Conservation (phyloP, 1,140 invertebrate species). For the Chelonus insularis region DNA sequence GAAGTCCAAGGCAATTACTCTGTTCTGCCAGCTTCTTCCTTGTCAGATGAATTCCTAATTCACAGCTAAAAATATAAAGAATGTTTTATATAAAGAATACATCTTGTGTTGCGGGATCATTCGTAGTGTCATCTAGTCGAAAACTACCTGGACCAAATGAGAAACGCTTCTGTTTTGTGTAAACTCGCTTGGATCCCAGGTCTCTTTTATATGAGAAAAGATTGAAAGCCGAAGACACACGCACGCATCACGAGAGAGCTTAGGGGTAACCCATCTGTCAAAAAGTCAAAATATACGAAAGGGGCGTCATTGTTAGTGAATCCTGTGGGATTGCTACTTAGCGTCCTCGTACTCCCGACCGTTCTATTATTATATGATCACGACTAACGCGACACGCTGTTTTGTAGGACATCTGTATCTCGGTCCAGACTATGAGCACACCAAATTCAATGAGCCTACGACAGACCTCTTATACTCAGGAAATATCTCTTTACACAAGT, state of each 20-base stretch:
- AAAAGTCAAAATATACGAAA: slow-evolving; percentile 56
- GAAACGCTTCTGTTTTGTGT: slow-evolving; percentile 29
- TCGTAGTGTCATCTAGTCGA: neutral
- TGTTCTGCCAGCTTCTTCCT: slow-evolving; percentile 4
- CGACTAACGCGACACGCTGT: slow-evolving; percentile 26
- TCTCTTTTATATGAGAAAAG: slow-evolving; percentile 4
- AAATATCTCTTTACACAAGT: no score
- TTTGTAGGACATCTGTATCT: slow-evolving; percentile 53
- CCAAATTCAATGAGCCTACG: neutral
- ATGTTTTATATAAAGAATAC: no score
- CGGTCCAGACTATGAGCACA: neutral
- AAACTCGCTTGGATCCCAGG: slow-evolving; percentile 4
- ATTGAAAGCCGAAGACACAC: slow-evolving; percentile 19
- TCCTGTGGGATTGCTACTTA: slow-evolving; percentile 56
- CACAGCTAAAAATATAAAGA: no score
- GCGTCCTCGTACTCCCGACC: slow-evolving; percentile 36
- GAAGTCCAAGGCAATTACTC: slow-evolving; percentile 23
- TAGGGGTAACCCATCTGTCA: slow-evolving; percentile 48
- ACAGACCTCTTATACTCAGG: neutral
- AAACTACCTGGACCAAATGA: slow-evolving; percentile 21
- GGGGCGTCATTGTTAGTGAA: slow-evolving; percentile 45
- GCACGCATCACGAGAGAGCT: slow-evolving; percentile 23
- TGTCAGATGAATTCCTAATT: no score
- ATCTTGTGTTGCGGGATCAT: no score
- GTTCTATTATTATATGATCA: slow-evolving; percentile 9